Evolutionary conservation across 2,888 invertebrate species (phyloP).

Genomic region (Chalcosyrphus nemorum): DNA sequence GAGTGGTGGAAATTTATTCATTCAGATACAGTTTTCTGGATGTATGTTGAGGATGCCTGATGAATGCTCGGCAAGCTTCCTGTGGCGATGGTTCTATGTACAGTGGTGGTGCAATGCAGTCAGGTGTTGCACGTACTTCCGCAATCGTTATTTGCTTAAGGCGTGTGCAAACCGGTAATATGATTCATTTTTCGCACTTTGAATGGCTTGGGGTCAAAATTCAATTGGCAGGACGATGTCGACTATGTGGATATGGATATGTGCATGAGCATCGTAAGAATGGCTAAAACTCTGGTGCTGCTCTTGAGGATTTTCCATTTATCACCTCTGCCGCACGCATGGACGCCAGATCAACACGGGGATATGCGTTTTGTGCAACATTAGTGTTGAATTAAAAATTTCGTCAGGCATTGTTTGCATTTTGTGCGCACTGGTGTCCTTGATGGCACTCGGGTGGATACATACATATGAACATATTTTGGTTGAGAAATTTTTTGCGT

Average conservation of each 20-base stretch:
- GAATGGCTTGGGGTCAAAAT: constrained; percentile 51
- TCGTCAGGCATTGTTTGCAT: not conserved
- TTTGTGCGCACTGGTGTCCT: not conserved
- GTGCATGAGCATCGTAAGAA: constrained; percentile 1
- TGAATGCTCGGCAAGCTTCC: constrained; percentile 26
- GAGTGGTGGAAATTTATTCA: constrained; percentile 60
- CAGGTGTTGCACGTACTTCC: constrained; percentile 70
- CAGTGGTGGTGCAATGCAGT: constrained; percentile 62
- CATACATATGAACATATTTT: not conserved
- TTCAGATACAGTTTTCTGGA: constrained; percentile 63
- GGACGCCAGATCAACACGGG: constrained; percentile 28
- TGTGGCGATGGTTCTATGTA: too few species aligned
- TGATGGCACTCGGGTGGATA: not conserved
- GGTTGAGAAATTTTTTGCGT: constrained; percentile 17
- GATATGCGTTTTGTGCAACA: not conserved
- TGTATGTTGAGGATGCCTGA: constrained; percentile 58
- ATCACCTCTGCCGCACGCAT: constrained; percentile 18
- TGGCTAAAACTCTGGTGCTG: not conserved
- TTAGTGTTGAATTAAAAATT: not conserved
- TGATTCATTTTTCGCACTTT: constrained; percentile 24
- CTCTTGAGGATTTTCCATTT: constrained; percentile 17
- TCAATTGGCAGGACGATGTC: constrained; percentile 50
- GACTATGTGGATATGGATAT: too few species aligned
- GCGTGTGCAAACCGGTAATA: constrained; percentile 43
- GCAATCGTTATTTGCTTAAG: constrained; percentile 57